Percentiles rank a stretch among this genome's conserved stretches.
phyloP scores from a whole-genome alignment of 2,888 invertebrate genomes.

The Acleris emargana region DNA sequence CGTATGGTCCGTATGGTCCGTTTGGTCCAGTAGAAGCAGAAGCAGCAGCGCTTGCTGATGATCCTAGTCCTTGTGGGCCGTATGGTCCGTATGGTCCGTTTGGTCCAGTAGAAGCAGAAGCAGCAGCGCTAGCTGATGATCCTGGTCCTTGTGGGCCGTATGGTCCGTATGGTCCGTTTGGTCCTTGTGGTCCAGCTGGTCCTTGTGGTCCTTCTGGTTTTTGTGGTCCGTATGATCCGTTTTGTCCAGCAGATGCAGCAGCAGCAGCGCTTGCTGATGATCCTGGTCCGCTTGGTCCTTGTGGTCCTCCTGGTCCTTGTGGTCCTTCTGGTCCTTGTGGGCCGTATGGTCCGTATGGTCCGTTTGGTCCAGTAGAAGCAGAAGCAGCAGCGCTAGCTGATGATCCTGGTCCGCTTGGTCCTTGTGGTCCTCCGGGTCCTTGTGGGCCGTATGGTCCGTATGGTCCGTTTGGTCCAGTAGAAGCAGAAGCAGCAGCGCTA shows the following conservation, averaged over 20 bases:
- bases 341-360: slow-evolving; percentile 20
- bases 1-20: no score
- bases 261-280: no score
- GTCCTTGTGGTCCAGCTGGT: no score
- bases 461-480: slow-evolving; percentile 3
- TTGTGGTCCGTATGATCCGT: not conserved
- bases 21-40: not conserved
- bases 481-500: not conserved
- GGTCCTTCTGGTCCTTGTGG: not conserved
- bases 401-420: slow-evolving; percentile 13
- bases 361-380: slow-evolving; percentile 18
- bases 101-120: no score
- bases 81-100: no score
- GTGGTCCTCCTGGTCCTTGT: not conserved
- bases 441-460: slow-evolving; percentile 6
- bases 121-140: no score
- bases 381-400: no score
- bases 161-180: no score
- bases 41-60: no score
- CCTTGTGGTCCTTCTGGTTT: not conserved
- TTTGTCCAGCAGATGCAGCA: slow-evolving; percentile 4
- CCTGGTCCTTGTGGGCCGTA: no score
- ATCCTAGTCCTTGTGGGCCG: no score
- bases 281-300: no score
- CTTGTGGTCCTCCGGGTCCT: slow-evolving; percentile 15